These are phyloP conservation scores for Poeciliopsis infans DNA, from an alignment of 2,797 vertebrate genomes.

Conservation along the genomic window DNA sequence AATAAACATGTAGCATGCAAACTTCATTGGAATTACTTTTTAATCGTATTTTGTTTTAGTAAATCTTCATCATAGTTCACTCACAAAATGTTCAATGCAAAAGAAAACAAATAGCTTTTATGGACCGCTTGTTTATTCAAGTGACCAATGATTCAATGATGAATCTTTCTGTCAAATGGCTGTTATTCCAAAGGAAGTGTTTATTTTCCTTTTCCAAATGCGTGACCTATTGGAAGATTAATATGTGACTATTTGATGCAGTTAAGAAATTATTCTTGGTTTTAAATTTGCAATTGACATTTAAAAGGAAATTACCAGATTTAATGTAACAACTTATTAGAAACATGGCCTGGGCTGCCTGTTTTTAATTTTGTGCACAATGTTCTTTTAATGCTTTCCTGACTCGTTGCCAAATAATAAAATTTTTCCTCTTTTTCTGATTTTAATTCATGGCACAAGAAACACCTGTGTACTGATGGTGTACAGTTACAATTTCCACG, in stretches of 20 bases:
- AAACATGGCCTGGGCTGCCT: conserved; percentile 35
- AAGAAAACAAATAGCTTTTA: conserved; percentile 51
- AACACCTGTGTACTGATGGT: conserved; percentile 51
- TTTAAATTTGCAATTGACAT: conserved; percentile 17
- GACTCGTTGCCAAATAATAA: conserved; percentile 60
- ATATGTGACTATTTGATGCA: conserved; percentile 27
- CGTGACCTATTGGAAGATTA: conserved; percentile 36
- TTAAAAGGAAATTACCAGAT: conserved; percentile 31
- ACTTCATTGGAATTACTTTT: conserved; percentile 19
- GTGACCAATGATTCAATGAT: conserved; percentile 47
- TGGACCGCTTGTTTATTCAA: conserved; percentile 52
- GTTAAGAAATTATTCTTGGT: conserved; percentile 1
- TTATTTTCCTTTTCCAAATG: conserved; percentile 23
- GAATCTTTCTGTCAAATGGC: conserved; percentile 36
- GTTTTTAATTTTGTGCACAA: conserved; percentile 56
- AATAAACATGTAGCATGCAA: conserved; percentile 30
- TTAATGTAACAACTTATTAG: conserved; percentile 33
- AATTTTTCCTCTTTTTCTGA: conserved; percentile 39
- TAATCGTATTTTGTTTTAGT: conserved; percentile 43
- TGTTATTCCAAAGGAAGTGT: conserved; percentile 38
- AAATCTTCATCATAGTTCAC: conserved; percentile 38
- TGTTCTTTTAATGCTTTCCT: conserved; percentile 44
- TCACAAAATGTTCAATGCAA: conserved; percentile 41
- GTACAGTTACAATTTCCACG: conserved; percentile 11
- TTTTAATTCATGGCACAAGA: conserved; percentile 18